Conservation (phyloP, 2,888 invertebrate genomes). For the Metallyticus violacea region DNA sequence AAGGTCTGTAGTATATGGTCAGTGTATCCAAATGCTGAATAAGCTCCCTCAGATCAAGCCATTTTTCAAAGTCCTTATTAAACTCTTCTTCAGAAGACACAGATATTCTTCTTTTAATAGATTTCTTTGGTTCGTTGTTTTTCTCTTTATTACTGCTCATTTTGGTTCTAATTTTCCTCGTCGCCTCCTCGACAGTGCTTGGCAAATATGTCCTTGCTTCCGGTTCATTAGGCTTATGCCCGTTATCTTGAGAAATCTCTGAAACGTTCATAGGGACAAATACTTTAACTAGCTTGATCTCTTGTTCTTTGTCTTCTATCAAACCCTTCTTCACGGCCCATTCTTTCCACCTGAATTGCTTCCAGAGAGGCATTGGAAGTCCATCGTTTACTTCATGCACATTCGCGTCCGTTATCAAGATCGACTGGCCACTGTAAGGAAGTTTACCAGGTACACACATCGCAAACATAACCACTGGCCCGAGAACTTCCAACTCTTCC, state of each 20-base stretch:
- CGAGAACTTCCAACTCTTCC: background rate
- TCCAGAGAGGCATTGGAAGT: constrained; percentile 28
- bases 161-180: background rate
- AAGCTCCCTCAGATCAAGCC: background rate
- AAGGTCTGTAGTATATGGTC: background rate
- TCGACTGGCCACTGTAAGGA: background rate
- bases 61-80: background rate
- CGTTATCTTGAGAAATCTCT: background rate
- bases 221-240: background rate
- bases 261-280: background rate
- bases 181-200: background rate
- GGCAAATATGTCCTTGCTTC: background rate
- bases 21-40: background rate
- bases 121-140: background rate
- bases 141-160: background rate
- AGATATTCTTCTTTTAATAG: background rate
- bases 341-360: constrained; percentile 26
- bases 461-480: background rate
- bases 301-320: background rate
- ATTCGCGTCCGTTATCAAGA: constrained; percentile 19
- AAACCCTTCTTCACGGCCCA: constrained; percentile 28
- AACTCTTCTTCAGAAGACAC: background rate
- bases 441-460: background rate
- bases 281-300: background rate
- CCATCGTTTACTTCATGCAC: background rate